phyloP scores from a whole-genome alignment of 37 sponge, comb jelly and placozoan species.

The Diacarnus erythraeanus region DNA sequence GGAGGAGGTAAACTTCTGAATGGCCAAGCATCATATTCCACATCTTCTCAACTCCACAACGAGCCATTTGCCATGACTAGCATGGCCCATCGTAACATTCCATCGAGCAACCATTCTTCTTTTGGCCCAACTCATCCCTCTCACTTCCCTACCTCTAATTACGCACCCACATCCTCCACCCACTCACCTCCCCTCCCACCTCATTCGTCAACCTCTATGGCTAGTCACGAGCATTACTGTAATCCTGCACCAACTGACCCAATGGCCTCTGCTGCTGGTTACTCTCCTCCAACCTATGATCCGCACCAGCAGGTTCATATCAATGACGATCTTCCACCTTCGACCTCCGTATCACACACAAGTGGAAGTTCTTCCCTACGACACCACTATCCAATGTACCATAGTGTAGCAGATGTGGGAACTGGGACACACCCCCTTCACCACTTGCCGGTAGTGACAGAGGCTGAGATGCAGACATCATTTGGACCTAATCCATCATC shows the following conservation, averaged over 20 bases:
- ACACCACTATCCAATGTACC: neutral
- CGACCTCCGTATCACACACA: neutral
- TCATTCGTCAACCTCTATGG: neutral
- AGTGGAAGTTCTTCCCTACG: neutral
- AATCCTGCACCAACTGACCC: neutral
- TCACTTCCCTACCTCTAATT: neutral
- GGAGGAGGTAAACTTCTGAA: neutral
- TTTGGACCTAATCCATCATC: neutral
- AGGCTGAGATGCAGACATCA: neutral
- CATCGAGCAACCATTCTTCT: neutral
- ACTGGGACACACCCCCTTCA: slow-evolving; percentile 13
- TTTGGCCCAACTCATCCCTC: neutral
- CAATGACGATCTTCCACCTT: neutral
- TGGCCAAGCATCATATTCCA: neutral
- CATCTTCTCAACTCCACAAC: neutral
- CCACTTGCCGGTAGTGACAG: slow-evolving; percentile 5
- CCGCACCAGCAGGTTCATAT: neutral
- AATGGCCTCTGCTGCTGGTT: neutral
- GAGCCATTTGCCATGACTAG: neutral
- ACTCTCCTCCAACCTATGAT: neutral
- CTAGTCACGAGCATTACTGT: neutral
- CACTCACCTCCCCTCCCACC: neutral
- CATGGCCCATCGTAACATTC: neutral
- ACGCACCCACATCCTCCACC: neutral
- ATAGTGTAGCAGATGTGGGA: neutral